These are phyloP conservation scores for Python bivittatus DNA, from an alignment of 2,113 vertebrate species.

Conservation along the genomic window DNA sequence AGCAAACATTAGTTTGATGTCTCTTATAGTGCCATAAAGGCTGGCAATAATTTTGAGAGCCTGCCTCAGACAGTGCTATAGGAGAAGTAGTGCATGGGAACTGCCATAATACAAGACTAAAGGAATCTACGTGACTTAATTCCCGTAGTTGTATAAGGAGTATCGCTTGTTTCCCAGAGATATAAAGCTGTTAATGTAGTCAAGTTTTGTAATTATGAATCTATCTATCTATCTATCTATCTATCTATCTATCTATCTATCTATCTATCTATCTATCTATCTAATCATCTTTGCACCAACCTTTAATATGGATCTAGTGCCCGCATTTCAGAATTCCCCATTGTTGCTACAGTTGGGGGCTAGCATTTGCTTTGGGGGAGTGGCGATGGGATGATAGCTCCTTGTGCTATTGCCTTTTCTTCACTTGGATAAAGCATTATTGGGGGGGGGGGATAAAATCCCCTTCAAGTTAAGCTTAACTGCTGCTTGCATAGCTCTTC, in stretches of 20 bases:
- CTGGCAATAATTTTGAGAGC: background rate
- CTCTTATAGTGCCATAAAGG: background rate
- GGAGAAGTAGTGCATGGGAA: background rate
- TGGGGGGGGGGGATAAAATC: background rate
- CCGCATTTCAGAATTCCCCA: background rate
- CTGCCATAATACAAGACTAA: background rate
- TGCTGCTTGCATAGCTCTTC: background rate
- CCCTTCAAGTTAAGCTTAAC: background rate
- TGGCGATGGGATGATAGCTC: background rate
- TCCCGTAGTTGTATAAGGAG: background rate
- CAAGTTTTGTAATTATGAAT: background rate
- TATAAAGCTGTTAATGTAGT: background rate
- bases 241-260: too few species aligned
- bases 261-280: background rate
- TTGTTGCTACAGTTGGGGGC: background rate
- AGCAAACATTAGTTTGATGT: conserved; percentile 19
- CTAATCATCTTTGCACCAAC: background rate
- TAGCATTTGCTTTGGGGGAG: background rate
- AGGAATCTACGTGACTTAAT: background rate
- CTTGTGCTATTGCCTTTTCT: background rate
- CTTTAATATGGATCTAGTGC: background rate
- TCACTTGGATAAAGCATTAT: background rate
- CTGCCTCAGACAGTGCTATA: background rate
- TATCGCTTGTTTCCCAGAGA: background rate
- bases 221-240: background rate